Conservation (phyloP, 2,113 vertebrate species). For the Urocitellus parryii region DNA sequence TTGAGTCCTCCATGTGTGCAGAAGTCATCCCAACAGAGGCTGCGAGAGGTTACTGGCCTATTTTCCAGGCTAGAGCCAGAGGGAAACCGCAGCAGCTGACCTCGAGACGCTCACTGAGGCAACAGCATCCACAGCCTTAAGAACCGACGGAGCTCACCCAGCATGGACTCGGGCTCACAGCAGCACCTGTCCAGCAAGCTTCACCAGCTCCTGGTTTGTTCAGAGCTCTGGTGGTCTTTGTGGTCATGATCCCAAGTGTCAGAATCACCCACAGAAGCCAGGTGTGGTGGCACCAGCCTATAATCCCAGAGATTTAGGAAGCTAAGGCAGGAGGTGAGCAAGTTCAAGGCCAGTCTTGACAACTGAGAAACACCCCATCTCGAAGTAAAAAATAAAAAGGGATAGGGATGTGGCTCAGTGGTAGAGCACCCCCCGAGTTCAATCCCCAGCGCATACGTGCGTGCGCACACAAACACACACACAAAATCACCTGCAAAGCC, state of each 20-base stretch:
- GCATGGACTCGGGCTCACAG: neutral
- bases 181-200: neutral
- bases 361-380: too few relatives aligned
- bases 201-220: neutral
- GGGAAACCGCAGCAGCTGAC: too few relatives aligned
- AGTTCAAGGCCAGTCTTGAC: too few relatives aligned
- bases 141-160: neutral
- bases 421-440: too few relatives aligned
- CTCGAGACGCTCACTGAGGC: neutral
- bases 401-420: too few relatives aligned
- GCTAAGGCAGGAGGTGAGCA: too few relatives aligned
- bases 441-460: too few relatives aligned
- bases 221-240: neutral
- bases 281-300: too few relatives aligned
- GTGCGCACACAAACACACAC: too few relatives aligned
- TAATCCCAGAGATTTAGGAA: too few relatives aligned
- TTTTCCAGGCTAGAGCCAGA: neutral
- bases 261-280: neutral
- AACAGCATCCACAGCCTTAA: neutral
- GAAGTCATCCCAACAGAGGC: neutral
- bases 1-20: fast-evolving
- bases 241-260: neutral
- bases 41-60: fast-evolving
- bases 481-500: neutral
- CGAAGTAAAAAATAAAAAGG: too few relatives aligned